Percentiles rank a stretch among this genome's conserved stretches.
Conservation (phyloP, 2,113 vertebrate species). For the Muntiacus reevesi region DNA sequence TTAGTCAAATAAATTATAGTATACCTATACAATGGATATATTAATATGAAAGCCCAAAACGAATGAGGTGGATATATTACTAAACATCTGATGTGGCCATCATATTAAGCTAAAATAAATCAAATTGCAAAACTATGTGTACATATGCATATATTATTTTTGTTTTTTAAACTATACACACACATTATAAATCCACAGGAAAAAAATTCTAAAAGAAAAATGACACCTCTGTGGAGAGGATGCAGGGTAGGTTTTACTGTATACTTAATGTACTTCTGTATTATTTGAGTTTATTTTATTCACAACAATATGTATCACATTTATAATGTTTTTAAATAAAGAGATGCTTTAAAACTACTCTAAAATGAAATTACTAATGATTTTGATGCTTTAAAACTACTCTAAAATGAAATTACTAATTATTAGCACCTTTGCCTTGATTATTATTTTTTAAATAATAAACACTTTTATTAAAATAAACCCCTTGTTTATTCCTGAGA, state of each 20-base stretch:
- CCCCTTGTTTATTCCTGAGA: conserved; percentile 21
- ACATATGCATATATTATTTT: not conserved
- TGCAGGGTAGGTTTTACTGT: not conserved
- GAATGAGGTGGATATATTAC: not conserved
- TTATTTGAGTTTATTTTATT: conserved; percentile 25
- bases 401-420: conserved; percentile 20
- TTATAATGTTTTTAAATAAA: not conserved
- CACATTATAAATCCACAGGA: not conserved
- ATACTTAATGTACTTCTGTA: not conserved
- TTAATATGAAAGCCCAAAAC: not conserved
- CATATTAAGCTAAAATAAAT: conserved; percentile 32
- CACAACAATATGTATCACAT: not conserved
- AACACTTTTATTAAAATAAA: not conserved
- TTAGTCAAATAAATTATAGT: not conserved
- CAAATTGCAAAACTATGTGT: not conserved
- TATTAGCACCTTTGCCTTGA: not conserved
- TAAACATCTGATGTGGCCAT: not conserved
- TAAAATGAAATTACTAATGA: conserved; percentile 26
- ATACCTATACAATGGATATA: not conserved
- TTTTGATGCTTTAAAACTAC: not conserved
- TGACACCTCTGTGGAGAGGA: not conserved
- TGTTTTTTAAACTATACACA: not conserved
- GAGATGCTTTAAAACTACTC: not conserved
- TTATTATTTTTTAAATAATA: conserved; percentile 1
- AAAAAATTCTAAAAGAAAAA: not conserved